These are phyloP conservation scores for Lydus trimaculatus DNA, from an alignment of 2,888 invertebrate species.

Conservation along the genomic window DNA sequence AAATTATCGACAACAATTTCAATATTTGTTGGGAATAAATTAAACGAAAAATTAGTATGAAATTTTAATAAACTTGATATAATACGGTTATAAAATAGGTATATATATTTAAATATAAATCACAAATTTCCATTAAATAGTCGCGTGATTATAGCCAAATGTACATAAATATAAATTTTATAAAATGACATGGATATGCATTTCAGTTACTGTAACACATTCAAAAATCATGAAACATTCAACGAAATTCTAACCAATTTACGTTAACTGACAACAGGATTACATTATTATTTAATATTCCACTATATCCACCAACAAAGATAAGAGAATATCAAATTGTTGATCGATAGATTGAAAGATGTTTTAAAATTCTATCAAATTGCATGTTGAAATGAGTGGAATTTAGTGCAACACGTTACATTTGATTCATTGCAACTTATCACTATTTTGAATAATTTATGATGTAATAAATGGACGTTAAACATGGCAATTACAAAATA, in stretches of 20 bases:
- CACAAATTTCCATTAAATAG: conserved; percentile 16
- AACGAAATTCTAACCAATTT: background rate
- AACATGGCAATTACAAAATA: conserved; percentile 32
- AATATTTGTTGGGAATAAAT: background rate
- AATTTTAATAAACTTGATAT: background rate
- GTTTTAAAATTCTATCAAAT: conserved; percentile 30
- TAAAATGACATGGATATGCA: conserved; percentile 34
- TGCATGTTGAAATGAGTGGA: conserved; percentile 39
- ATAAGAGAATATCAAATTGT: background rate
- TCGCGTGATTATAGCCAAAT: conserved; percentile 32
- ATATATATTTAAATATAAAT: too few relatives aligned
- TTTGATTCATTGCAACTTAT: conserved; percentile 32
- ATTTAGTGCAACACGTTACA: conserved; percentile 34
- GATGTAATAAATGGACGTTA: conserved; percentile 33
- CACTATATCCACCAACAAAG: background rate
- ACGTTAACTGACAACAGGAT: too few relatives aligned
- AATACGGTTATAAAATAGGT: conserved; percentile 13
- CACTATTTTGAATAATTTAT: conserved; percentile 31
- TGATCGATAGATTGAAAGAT: background rate
- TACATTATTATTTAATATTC: background rate
- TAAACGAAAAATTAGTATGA: background rate
- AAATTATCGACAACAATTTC: background rate
- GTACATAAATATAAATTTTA: conserved; percentile 21
- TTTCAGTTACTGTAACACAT: conserved; percentile 17
- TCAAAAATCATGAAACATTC: background rate